Conservation (phyloP, 2,113 vertebrate genomes). For the Speoplatyrhinus poulsoni region DNA sequence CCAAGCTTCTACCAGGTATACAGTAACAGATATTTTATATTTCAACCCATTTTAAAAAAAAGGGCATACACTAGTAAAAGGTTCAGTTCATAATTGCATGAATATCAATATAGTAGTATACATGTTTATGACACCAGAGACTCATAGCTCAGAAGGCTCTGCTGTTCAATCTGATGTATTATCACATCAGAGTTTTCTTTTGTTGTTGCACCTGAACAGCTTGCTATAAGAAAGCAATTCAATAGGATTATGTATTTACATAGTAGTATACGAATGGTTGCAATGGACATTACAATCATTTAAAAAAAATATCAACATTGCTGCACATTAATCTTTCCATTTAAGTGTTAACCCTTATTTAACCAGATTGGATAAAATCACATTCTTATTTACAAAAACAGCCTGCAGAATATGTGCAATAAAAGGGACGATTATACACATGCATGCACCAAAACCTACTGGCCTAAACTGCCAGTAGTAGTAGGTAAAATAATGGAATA, state of each 20-base stretch:
- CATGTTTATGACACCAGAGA: slow-evolving; percentile 28
- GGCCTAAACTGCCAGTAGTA: slow-evolving; percentile 8
- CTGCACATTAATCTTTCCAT: slow-evolving; percentile 39
- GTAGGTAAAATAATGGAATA: slow-evolving; percentile 26
- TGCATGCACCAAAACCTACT: slow-evolving; percentile 44
- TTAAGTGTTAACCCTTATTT: slow-evolving; percentile 30
- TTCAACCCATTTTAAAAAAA: slow-evolving; percentile 21
- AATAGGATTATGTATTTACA: slow-evolving; percentile 46
- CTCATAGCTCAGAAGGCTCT: slow-evolving; percentile 24
- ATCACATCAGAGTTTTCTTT: background rate
- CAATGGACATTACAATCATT: slow-evolving; percentile 22
- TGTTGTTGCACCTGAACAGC: background rate
- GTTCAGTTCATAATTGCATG: slow-evolving; percentile 43
- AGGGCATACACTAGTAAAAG: slow-evolving; percentile 37
- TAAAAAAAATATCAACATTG: slow-evolving; percentile 5
- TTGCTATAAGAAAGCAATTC: slow-evolving; percentile 14
- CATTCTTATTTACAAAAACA: slow-evolving; percentile 48
- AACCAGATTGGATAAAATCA: slow-evolving; percentile 42
- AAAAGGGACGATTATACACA: slow-evolving; percentile 31
- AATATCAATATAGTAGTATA: slow-evolving; percentile 34
- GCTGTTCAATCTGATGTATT: slow-evolving; percentile 12
- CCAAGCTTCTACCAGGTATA: slow-evolving; percentile 27
- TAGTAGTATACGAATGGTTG: slow-evolving; percentile 34
- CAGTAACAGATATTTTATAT: slow-evolving; percentile 33
- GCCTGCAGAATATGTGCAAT: slow-evolving; percentile 8